These are phyloP conservation scores for Cassiopea andromeda DNA, from an alignment of 30 jellyfish, hydroid and myxozoan species.

Conservation along the genomic window DNA sequence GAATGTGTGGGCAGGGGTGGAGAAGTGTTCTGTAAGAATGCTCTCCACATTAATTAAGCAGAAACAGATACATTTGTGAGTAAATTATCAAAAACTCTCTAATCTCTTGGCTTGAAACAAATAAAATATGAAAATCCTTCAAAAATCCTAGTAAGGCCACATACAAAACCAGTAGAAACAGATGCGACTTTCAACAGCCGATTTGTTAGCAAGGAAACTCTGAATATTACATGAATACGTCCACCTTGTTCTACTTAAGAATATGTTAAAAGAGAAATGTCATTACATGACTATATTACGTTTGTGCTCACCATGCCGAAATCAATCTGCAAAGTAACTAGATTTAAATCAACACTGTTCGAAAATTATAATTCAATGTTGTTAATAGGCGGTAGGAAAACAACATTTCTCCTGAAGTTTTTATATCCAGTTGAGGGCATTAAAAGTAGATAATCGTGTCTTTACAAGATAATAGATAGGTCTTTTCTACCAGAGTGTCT, in stretches of 20 bases:
- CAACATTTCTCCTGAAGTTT: conserved; percentile 38
- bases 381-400: conserved; percentile 23
- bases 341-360: conserved; percentile 43
- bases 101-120: background rate
- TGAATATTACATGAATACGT: background rate
- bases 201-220: background rate
- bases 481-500: conserved; percentile 31
- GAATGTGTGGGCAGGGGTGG: background rate
- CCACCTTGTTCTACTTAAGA: background rate
- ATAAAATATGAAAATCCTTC: background rate
- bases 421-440: conserved; percentile 63
- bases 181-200: background rate
- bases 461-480: conserved; percentile 50
- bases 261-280: conserved; percentile 33
- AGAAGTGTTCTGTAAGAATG: background rate
- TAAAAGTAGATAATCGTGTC: conserved; percentile 40
- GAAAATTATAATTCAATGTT: conserved; percentile 44
- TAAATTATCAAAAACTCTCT: background rate
- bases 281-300: conserved; percentile 30
- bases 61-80: background rate
- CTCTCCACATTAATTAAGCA: background rate
- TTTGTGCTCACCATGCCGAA: conserved; percentile 57
- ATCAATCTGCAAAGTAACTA: conserved; percentile 47
- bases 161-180: background rate
- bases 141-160: background rate